Percentiles rank a stretch among this genome's conserved stretches.
Conservation (phyloP, 64 coral and sea anemone genomes). For the Stylophora pistillata region DNA sequence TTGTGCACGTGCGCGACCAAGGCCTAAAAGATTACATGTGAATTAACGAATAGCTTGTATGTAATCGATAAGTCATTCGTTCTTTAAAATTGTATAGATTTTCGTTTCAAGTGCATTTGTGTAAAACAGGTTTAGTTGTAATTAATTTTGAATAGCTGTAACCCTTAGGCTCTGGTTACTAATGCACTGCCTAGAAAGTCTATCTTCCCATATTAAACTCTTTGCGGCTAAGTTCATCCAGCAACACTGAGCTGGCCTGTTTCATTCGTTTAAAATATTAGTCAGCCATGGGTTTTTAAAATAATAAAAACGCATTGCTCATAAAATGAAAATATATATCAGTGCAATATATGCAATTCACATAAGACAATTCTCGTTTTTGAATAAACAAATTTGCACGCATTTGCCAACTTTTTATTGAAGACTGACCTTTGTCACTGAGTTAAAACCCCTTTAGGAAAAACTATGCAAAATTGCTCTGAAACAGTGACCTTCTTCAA, state of each 20-base stretch:
- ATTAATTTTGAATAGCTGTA: constrained; percentile 43
- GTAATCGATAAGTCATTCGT: background rate
- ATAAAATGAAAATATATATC: no score
- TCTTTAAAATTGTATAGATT: constrained; percentile 1
- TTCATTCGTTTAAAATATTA: background rate
- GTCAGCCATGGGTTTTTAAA: background rate
- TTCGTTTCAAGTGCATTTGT: constrained; percentile 15
- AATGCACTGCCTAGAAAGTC: background rate
- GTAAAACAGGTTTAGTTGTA: constrained; percentile 1
- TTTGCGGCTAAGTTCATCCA: background rate
- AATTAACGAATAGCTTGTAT: background rate
- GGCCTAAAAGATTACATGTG: background rate
- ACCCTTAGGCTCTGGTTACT: constrained; percentile 13
- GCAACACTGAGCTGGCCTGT: background rate
- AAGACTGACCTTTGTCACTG: background rate
- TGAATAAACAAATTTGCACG: constrained; percentile 33
- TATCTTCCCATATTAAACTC: background rate
- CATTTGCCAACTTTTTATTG: background rate
- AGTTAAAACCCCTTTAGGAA: background rate
- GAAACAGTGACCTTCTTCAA: background rate
- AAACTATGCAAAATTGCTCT: background rate
- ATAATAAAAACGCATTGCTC: no score
- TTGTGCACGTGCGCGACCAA: background rate
- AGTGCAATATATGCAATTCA: no score
- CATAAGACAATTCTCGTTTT: no score